Percentiles rank a stretch among this genome's conserved stretches.
phyloP scores from a whole-genome alignment of 2,113 vertebrate genomes.

The Psammodynastes pulverulentus region DNA sequence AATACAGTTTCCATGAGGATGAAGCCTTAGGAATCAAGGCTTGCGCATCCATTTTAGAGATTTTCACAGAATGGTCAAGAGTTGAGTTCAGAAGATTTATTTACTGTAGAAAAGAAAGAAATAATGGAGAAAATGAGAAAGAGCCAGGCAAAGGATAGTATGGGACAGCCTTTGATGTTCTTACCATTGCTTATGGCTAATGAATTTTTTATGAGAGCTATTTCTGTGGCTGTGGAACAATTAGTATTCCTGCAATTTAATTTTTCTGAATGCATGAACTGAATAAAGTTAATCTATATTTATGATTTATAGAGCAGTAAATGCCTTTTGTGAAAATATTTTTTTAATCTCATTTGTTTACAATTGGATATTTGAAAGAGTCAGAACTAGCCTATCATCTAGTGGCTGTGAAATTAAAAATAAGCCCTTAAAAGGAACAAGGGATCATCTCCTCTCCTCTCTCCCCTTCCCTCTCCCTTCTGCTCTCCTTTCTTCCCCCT shows the following conservation, averaged over 20 bases:
- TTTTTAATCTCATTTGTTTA: background rate
- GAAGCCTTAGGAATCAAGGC: background rate
- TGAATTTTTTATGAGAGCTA: background rate
- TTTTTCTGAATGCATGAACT: background rate
- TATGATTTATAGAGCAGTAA: background rate
- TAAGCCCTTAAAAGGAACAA: background rate
- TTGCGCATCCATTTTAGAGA: background rate
- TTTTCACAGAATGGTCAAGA: background rate
- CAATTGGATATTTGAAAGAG: background rate
- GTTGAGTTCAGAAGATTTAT: background rate
- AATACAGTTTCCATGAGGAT: background rate
- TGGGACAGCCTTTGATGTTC: background rate
- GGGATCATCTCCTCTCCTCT: too few species aligned
- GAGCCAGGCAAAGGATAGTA: background rate
- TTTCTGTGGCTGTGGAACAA: background rate
- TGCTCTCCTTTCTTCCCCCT: background rate
- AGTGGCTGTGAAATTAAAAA: background rate
- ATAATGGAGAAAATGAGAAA: background rate
- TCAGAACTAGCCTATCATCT: accelerated
- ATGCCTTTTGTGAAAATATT: background rate
- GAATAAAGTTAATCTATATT: background rate
- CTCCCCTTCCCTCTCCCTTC: background rate
- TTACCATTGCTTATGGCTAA: background rate
- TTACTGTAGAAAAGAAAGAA: background rate
- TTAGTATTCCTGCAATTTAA: background rate